Evolutionary conservation across 2,113 vertebrate genomes (phyloP).

Genomic region (Colaptes auratus): DNA sequence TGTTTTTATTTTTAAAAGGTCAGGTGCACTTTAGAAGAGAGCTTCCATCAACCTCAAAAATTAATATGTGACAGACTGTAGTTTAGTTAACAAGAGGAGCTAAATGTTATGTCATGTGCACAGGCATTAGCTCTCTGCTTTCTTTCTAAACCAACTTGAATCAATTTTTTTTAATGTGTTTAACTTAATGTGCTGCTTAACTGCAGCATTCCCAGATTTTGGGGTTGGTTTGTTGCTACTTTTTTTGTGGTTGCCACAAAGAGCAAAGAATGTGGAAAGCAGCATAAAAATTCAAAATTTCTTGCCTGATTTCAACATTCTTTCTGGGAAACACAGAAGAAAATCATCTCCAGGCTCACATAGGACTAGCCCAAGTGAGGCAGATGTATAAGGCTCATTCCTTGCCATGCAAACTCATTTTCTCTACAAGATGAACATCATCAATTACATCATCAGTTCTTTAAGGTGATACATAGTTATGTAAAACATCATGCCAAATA

Average conservation of each 20-base stretch:
- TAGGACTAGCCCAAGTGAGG: not conserved
- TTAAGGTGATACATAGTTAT: slow-evolving; percentile 32
- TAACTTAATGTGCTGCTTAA: not conserved
- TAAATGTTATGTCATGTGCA: not conserved
- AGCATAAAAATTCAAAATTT: slow-evolving; percentile 36
- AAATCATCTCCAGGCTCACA: slow-evolving; percentile 8
- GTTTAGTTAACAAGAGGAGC: not conserved
- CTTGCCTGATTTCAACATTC: not conserved
- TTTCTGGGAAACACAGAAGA: slow-evolving; percentile 21
- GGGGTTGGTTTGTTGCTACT: not conserved
- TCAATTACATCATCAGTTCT: slow-evolving; percentile 8
- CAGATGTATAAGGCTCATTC: slow-evolving; percentile 11
- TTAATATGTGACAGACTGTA: not conserved
- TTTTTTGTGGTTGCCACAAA: not conserved
- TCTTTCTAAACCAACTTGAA: not conserved
- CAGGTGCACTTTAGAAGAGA: not conserved
- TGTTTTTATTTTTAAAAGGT: not conserved
- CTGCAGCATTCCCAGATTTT: not conserved
- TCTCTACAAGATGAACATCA: not conserved
- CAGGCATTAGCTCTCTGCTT: not conserved
- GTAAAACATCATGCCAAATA: slow-evolving; percentile 42
- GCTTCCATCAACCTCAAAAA: not conserved
- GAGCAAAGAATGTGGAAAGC: slow-evolving; percentile 10
- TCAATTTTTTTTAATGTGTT: not conserved
- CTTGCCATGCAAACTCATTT: slow-evolving; percentile 30